Base-by-base conservation (phyloP, 2,888 invertebrate genomes). In the Saturnia japonica region DNA sequence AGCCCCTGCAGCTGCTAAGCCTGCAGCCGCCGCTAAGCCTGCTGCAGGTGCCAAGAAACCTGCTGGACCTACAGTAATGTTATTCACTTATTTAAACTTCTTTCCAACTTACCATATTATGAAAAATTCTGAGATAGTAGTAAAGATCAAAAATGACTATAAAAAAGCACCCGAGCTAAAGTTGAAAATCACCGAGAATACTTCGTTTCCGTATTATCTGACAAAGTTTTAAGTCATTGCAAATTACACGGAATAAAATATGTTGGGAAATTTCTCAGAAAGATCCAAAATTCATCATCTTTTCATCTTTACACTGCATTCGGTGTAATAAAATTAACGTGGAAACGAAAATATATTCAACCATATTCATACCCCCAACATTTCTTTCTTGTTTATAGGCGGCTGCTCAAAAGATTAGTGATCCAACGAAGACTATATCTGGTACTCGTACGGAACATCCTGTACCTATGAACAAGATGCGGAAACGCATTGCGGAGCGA, bases 401-500 rank as follows among this genome's bases (percentile, higher is more conserved):
- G 19, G 95, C 96, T 4, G 95, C 95, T 0, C 92, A 95, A 68
- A 95, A 90, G 77, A 84, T 97, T 67, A 93, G 94, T 9, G 98
- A 98, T 88, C 97, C 97, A 51, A 95, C 97, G 0, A 96, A 97
- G 80, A 96, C 96, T 83, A 98, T 98, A 87, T 95, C 97, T 19
- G 98, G 98, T 45, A 97, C 98, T 0, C 95, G 98, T 75, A 96
- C 98, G 0, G 99, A 99, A 87, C 97, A 97, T 84, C 96, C 98
- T 73, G 99, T 99, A 1, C 99, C 99, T 85, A 99, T 99, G 99
- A 99, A 99, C 90, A 96, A 99, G 81, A 99, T 99, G 99, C 95
- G 99, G 71, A 95, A 95, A 84, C 96, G 98, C 83, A 99, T 99
- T 83, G 97, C 99, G 0, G 96, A 98, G 80, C 95, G 99, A 73